phyloP scores from a whole-genome alignment of 2,888 invertebrate species.

The Caprella mutica region DNA sequence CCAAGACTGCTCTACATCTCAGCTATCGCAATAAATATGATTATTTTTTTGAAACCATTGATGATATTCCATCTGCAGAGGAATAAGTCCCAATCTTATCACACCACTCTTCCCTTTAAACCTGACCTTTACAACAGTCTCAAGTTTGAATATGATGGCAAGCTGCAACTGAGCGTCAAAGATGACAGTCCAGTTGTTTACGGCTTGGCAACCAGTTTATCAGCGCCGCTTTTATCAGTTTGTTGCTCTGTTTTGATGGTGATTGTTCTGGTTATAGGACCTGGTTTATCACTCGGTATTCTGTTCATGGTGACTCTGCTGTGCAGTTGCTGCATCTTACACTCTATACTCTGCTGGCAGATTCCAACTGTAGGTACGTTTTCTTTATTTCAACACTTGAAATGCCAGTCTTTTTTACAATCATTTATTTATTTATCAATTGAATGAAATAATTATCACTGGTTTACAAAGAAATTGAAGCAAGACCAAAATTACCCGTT shows the following conservation, averaged over 20 bases:
- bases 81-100: not conserved
- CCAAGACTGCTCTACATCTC: slow-evolving; percentile 17
- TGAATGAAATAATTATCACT: no score
- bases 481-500: no score
- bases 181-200: slow-evolving; percentile 47
- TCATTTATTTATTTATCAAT: no score
- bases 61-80: slow-evolving; percentile 22
- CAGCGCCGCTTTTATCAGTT: slow-evolving; percentile 54
- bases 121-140: slow-evolving; percentile 23
- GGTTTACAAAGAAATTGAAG: no score
- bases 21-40: not conserved
- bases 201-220: slow-evolving; percentile 63
- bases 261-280: slow-evolving; percentile 55
- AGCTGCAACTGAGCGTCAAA: slow-evolving; percentile 45
- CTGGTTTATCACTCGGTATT: slow-evolving; percentile 50
- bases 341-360: slow-evolving; percentile 9
- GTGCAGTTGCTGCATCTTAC: not conserved
- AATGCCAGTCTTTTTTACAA: no score
- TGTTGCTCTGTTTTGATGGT: slow-evolving; percentile 50
- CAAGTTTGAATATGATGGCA: slow-evolving; percentile 19
- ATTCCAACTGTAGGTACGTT: slow-evolving; percentile 8
- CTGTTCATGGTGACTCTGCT: slow-evolving; percentile 41
- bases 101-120: slow-evolving; percentile 12
- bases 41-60: slow-evolving; percentile 15
- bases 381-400: no score